Base-by-base conservation (phyloP, 1,140 invertebrate genomes). In the Trichonephila clavata region DNA sequence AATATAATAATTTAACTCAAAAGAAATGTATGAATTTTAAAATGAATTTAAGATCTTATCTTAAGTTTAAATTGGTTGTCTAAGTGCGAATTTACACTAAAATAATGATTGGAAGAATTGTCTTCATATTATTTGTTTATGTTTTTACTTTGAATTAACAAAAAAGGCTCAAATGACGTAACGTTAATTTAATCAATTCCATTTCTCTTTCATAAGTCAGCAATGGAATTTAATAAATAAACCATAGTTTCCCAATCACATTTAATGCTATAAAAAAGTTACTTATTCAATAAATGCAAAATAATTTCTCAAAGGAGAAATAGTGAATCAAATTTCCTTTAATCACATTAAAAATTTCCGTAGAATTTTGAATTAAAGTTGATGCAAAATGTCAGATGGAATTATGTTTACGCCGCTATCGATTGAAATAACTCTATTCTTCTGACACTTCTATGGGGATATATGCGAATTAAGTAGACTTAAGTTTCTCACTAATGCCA, bases 391-490 rank as follows among this genome's bases (percentile, higher is more conserved):
- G 71, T 18, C 39, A 16, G 32, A 39, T 32, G 84, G 21, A 61
- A 86, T 86, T 16, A 86, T 86, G 60, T 83, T 83, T 80, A 32
- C 57, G 88, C 50, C 50, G 71, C 80, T 90, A 90, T 43, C 21
- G 20, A 90, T 90, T 68, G 68, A 8, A 14, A 68, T 60, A 59
- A 77, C 32, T 77, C 71, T 39, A 77, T 77, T 5, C 50, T 18
- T 77, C 27, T 20, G 27, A 39, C 24, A 16, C 27, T 39, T 77
- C 39, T 39, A 32, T 20, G 27, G 32, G 7, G 32, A 24, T 10
- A 61, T 60, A 27, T 39, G 71, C 43, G 27, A 90, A 65, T 24
- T 90, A 90, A 90, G 68, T 90, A 24, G 27, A 90, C 43, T 59
- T 90, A 90, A 90, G 50, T 90, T 24, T 50, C 39, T 32, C 57